phyloP scores from a whole-genome alignment of 2,113 vertebrate species.

The Machaerirhynchus nigripectus region DNA sequence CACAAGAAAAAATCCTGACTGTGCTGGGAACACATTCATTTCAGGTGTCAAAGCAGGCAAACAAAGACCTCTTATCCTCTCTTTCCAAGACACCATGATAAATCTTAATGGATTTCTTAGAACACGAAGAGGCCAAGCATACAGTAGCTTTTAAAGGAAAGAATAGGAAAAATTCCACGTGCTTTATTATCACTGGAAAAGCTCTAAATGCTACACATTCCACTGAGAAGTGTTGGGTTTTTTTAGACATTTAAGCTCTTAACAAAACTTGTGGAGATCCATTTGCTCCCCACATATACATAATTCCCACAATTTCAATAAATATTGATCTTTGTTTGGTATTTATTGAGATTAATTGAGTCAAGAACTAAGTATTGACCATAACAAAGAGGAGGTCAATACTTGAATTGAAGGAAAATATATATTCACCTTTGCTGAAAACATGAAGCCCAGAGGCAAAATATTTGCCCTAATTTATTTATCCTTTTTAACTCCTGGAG shows the following conservation, averaged over 20 bases:
- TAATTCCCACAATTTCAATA: neutral
- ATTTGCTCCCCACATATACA: neutral
- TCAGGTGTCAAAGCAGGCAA: neutral
- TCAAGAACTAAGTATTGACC: neutral
- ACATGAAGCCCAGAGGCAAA: neutral
- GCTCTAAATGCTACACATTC: neutral
- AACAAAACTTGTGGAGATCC: neutral
- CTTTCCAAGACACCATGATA: neutral
- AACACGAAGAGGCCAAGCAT: neutral
- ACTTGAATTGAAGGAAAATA: neutral
- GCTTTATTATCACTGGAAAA: neutral
- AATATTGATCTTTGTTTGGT: neutral
- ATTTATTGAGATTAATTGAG: slow-evolving; percentile 11
- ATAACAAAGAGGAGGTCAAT: slow-evolving; percentile 7
- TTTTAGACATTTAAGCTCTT: neutral
- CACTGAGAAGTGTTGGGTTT: rapidly evolving
- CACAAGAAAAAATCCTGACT: neutral
- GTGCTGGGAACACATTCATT: neutral
- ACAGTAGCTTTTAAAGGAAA: neutral
- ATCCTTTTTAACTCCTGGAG: neutral
- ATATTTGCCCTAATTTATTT: neutral
- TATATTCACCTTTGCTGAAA: neutral
- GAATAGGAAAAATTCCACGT: neutral
- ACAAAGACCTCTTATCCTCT: neutral
- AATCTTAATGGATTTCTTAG: neutral